Evolutionary conservation across 1,140 invertebrate species (phyloP), one percentile per base, ranked within the genome.

Genomic region (Drosophila sp.): DNA sequence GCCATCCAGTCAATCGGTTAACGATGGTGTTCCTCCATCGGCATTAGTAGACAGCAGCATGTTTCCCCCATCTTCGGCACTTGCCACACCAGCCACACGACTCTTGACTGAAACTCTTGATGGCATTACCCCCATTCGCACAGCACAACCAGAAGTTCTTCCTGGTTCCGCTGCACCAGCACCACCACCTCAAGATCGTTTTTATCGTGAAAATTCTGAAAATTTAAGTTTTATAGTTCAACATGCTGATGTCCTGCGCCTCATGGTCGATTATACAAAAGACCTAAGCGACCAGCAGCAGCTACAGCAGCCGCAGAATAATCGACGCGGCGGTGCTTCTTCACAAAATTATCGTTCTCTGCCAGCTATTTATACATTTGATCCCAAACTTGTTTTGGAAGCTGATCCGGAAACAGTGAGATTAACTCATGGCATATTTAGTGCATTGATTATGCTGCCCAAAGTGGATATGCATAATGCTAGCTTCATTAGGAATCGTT

Each of bases 181-280:
- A 33, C 4, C 33, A 47, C 8, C 55, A 10, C 29, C 41, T 0
- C 23, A 38, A 3, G 60, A 67, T 55, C 60, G 47, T 17, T 17
- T 65, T 1, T 69, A 75, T 60, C 41, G 35, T 6, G 11, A 76
- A 23, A 67, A 6, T 33, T 3, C 66, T 0, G 27, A 86, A 1
- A 68, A 77, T 25, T 35, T 85, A 35, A 11, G 17, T 10, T 85
- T 60, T 32, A 61, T 85, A 3, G 33, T 60, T 0, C 40, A 76
- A 11, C 79, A 85, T 35, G 44, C 38, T 6, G 57, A 76, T 33
- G 55, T 62, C 60, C n/a, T 85, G 5, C 75, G 70, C 0, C 32
- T 79, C 0, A 86, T 86, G 66, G 47, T 85, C 0, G 82, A 85
- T 38, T 70, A 71, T 23, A 66, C 81, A 10, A 75, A 55, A n/a